phyloP scores from a whole-genome alignment of 30 jellyfish, hydroid and myxozoan genomes.

The Cassiopea xamachana region DNA sequence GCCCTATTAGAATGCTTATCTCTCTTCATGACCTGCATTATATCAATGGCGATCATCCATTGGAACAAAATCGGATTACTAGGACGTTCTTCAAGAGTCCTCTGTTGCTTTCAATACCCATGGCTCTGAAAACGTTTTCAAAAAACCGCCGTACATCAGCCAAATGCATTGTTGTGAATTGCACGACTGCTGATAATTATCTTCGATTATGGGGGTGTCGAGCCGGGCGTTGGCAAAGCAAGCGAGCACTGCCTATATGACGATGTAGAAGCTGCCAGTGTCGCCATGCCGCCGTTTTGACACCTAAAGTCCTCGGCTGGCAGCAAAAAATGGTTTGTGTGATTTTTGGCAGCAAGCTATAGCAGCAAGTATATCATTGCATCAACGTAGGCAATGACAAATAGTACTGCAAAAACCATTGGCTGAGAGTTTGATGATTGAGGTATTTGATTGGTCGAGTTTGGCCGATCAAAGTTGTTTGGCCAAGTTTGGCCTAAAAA shows the following conservation, averaged over 20 bases:
- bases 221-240: background rate
- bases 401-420: too few relatives aligned
- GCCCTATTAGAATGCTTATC: constrained; percentile 35
- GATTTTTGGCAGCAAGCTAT: too few relatives aligned
- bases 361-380: too few relatives aligned
- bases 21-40: constrained; percentile 54
- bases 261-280: too few relatives aligned
- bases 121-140: background rate
- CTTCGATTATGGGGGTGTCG: background rate
- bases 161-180: constrained; percentile 9
- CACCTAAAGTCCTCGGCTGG: too few relatives aligned
- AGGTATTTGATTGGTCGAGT: too few relatives aligned
- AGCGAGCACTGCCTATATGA: background rate
- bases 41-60: constrained; percentile 46
- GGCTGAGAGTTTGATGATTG: too few relatives aligned
- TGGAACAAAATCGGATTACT: constrained; percentile 46
- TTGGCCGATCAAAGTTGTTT: too few relatives aligned
- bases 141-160: background rate
- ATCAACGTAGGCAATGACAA: too few relatives aligned
- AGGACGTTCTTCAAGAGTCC: constrained; percentile 41
- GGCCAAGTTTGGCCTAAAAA: too few relatives aligned
- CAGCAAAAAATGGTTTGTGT: too few relatives aligned
- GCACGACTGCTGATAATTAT: background rate
- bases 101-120: constrained; percentile 3
- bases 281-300: too few relatives aligned